Base-by-base conservation (phyloP, 2,888 invertebrate species). In the Ligdia adustata region DNA sequence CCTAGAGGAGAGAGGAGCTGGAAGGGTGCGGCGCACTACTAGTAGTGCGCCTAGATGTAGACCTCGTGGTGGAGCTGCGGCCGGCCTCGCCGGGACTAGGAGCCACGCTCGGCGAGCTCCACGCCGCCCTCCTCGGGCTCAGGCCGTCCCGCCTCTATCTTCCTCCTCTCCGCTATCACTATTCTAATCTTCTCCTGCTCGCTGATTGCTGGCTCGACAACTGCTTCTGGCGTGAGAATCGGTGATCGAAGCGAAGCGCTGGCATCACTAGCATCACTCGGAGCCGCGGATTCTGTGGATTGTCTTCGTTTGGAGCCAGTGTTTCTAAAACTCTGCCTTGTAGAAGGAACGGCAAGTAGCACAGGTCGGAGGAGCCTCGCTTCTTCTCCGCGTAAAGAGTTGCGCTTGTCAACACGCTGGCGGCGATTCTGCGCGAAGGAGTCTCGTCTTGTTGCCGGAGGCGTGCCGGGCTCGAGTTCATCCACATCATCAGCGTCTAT, bases 131-230 rank as follows among this genome's bases (percentile, higher is more conserved):
- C 86, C 22, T 79, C 82, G 27, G 75, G 61, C 49, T 83, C 86
- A 3, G 82, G 76, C 50, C 75, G 72, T n/a, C 69, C 45, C 16
- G 91, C 81, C 50, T 92, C 93, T 34, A 92, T 82, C 69, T 92
- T 92, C 55, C 93, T 79, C 56, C 93, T 82, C 72, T 93, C 93
- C 5, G 91, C 91, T 61, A 92, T 92, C 42, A 92, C 92, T 71
- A 92, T 91, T 67, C 92, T 90, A 56, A 93, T 92, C 57, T 91
- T 92, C 57, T 93, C 87, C 57, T 84, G 82, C 53, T 88, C 89
- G 27, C 75, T 89, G 42, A 88, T 80, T 4, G 75, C 72, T 27
- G 74, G 70, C 22, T 79, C 24, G 6, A 6, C 75, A 2, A 44
- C 44, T 6, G 52, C 35, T 38, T 83, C 87, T 15, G 76, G 69